phyloP scores from a whole-genome alignment of 2,113 vertebrate genomes.

The Chloroceryle aenea region DNA sequence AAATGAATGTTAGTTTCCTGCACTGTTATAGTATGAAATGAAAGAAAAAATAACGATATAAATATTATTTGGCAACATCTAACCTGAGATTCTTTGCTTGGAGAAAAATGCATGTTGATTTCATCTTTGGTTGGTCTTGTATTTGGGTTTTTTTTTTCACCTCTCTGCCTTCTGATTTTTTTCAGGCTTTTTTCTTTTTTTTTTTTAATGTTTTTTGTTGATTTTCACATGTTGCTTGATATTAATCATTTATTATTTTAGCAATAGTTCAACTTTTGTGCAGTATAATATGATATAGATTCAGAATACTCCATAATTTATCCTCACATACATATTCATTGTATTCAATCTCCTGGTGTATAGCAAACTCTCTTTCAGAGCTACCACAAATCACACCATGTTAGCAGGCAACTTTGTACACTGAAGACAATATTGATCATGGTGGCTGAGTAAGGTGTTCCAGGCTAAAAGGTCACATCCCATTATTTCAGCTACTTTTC shows the following conservation, averaged over 20 bases:
- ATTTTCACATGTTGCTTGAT: background rate
- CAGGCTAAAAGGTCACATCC: too few relatives aligned
- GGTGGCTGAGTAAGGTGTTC: background rate
- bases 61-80: background rate
- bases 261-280: background rate
- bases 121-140: background rate
- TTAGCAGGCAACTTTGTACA: background rate
- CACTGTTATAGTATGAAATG: background rate
- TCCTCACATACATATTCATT: background rate
- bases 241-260: background rate
- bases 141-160: too few relatives aligned
- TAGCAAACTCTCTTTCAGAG: background rate
- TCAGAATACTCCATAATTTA: background rate
- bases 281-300: background rate
- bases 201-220: background rate
- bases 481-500: background rate
- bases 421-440: background rate
- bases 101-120: background rate
- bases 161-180: accelerated
- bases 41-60: background rate
- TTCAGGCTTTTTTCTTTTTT: background rate
- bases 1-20: background rate
- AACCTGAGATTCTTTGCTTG: background rate
- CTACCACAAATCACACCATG: background rate
- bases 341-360: background rate